Evolutionary conservation across 2,888 invertebrate species (phyloP).

Genomic region (Pollenia angustigena): DNA sequence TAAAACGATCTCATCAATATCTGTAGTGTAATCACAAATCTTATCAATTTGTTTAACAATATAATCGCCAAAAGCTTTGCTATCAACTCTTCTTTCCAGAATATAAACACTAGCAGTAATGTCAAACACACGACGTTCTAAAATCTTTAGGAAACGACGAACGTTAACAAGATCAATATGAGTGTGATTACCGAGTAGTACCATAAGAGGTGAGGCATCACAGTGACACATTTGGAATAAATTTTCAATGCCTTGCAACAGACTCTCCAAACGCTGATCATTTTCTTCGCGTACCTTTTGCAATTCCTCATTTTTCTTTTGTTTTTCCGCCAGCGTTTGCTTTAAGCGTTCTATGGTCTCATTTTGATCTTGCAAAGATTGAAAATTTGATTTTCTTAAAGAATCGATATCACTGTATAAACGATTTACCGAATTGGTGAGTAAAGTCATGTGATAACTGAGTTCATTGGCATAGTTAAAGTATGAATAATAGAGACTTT

Average conservation of each 20-base stretch:
- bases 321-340: conserved; percentile 76
- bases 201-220: conserved; percentile 85
- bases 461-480: conserved; percentile 83
- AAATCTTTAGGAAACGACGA: conserved; percentile 85
- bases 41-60: conserved; percentile 82
- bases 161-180: conserved; percentile 86
- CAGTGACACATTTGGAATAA: conserved; percentile 84
- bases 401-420: conserved; percentile 80
- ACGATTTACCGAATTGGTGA: conserved; percentile 81
- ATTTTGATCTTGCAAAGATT: conserved; percentile 77
- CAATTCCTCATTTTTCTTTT: conserved; percentile 75
- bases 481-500: conserved; percentile 83
- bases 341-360: conserved; percentile 78
- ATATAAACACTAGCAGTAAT: conserved; percentile 85
- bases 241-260: conserved; percentile 79
- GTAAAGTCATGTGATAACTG: conserved; percentile 82
- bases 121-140: conserved; percentile 85
- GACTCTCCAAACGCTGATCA: conserved; percentile 77
- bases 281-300: conserved; percentile 75
- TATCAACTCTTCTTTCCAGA: conserved; percentile 78
- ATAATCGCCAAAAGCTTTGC: conserved; percentile 74
- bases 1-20: conserved; percentile 85
- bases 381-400: conserved; percentile 77
- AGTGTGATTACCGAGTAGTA: conserved; percentile 86
- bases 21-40: conserved; percentile 82